Percentiles rank a stretch among this genome's conserved stretches.
Evolutionary conservation across 2,888 invertebrate genomes (phyloP).

Genomic region (Allacma fusca): DNA sequence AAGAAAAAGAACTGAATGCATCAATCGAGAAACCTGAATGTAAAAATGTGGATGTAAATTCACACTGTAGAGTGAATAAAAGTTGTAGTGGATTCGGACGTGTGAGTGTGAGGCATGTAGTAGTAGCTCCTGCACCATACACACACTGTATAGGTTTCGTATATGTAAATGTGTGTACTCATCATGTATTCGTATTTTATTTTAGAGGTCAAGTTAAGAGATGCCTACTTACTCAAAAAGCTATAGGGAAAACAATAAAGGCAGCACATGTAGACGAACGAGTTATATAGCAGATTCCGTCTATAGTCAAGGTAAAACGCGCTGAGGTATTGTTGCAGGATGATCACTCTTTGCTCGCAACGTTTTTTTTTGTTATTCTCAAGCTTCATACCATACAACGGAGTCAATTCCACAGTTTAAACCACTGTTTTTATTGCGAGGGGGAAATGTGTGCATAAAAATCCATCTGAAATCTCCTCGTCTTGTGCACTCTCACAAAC

Average conservation of each 20-base stretch:
- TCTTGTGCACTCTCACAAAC: not conserved
- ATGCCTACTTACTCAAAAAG: not conserved
- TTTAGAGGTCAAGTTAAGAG: constrained; percentile 23
- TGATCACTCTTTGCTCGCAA: constrained; percentile 21
- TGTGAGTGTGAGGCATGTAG: not conserved
- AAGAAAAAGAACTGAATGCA: not conserved
- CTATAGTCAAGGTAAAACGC: constrained; percentile 32
- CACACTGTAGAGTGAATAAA: not conserved
- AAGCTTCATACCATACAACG: not conserved
- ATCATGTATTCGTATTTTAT: constrained; percentile 13
- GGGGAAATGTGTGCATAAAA: constrained; percentile 9
- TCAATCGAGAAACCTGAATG: constrained; percentile 18
- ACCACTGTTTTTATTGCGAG: constrained; percentile 17
- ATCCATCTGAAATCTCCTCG: not conserved
- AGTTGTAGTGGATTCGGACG: not conserved
- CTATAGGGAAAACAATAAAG: not conserved
- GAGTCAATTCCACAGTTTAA: not conserved
- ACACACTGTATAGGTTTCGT: not conserved
- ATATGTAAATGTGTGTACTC: not conserved
- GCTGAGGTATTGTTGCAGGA: constrained; percentile 36
- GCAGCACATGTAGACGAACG: not conserved
- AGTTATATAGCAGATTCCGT: constrained; percentile 20
- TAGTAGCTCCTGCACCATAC: not conserved
- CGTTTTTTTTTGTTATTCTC: not conserved
- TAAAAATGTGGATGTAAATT: constrained; percentile 18